phyloP scores from a whole-genome alignment of 2,888 invertebrate genomes.

The Meandrusa payeni region DNA sequence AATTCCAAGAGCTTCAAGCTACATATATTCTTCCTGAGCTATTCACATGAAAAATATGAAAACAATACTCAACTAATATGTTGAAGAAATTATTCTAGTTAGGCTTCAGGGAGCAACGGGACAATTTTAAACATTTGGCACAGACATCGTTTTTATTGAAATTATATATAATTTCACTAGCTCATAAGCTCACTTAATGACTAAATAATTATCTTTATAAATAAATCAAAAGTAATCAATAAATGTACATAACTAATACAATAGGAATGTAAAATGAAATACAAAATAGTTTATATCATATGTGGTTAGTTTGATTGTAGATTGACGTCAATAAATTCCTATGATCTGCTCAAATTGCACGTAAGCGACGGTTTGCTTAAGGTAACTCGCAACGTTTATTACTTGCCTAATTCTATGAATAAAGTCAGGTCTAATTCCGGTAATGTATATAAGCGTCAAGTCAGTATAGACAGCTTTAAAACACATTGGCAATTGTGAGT shows the following conservation, averaged over 20 bases:
- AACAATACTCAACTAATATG: neutral
- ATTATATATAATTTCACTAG: neutral
- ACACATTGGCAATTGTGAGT: too few relatives aligned
- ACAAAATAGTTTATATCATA: constrained; percentile 16
- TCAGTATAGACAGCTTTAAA: too few relatives aligned
- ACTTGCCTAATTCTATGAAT: too few relatives aligned
- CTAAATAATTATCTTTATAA: constrained; percentile 7
- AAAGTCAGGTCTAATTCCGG: too few relatives aligned
- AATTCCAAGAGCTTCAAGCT: constrained; percentile 43
- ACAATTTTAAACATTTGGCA: constrained; percentile 18
- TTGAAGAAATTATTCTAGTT: too few relatives aligned
- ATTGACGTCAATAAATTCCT: constrained; percentile 1
- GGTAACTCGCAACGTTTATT: too few relatives aligned
- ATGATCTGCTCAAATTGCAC: constrained; percentile 5
- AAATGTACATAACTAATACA: constrained; percentile 19
- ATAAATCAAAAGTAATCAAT: constrained; percentile 26
- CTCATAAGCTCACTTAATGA: constrained; percentile 2
- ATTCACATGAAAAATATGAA: constrained; percentile 21
- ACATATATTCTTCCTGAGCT: too few relatives aligned
- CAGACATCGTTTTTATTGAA: constrained; percentile 2
- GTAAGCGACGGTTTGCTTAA: too few relatives aligned
- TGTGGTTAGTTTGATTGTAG: constrained; percentile 7
- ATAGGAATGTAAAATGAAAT: constrained; percentile 21
- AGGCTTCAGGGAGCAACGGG: neutral
- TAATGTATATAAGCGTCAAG: too few relatives aligned